These are phyloP conservation scores for Sinocyclocheilus anophthalmus DNA, from an alignment of 2,113 vertebrate species.

Conservation along the genomic window DNA sequence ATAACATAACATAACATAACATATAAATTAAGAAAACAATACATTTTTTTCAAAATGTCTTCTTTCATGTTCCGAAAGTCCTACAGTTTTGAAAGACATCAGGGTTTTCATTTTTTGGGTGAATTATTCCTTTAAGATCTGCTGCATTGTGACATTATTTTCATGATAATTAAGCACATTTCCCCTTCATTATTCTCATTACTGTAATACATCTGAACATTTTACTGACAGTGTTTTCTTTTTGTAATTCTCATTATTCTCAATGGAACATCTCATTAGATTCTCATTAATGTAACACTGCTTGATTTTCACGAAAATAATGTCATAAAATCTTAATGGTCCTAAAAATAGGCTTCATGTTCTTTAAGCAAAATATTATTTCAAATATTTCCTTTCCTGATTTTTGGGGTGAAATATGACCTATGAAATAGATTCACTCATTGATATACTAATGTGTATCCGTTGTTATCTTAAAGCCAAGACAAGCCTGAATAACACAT, in stretches of 20 bases:
- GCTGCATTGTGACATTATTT: not conserved
- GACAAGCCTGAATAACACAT: not conserved
- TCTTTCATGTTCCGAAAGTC: not conserved
- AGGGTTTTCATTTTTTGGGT: not conserved
- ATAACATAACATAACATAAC: no score
- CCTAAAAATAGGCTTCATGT: not conserved
- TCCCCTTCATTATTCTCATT: not conserved
- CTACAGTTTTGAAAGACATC: not conserved
- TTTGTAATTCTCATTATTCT: not conserved
- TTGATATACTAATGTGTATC: not conserved
- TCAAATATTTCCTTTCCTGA: not conserved
- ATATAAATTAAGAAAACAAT: no score
- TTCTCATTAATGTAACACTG: slow-evolving; percentile 10
- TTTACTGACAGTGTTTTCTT: not conserved
- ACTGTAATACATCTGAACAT: not conserved
- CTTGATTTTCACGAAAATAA: not conserved
- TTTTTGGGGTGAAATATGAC: not conserved
- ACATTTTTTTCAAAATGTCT: not conserved
- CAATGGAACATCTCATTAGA: slow-evolving; percentile 12
- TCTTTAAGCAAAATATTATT: not conserved
- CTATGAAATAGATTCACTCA: not conserved
- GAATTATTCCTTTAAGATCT: not conserved
- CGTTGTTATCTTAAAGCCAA: not conserved
- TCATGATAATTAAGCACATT: not conserved
- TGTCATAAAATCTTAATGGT: not conserved